These are phyloP conservation scores for Lindbergichthys nudifrons DNA, from an alignment of 2,797 vertebrate species.

Conservation along the genomic window DNA sequence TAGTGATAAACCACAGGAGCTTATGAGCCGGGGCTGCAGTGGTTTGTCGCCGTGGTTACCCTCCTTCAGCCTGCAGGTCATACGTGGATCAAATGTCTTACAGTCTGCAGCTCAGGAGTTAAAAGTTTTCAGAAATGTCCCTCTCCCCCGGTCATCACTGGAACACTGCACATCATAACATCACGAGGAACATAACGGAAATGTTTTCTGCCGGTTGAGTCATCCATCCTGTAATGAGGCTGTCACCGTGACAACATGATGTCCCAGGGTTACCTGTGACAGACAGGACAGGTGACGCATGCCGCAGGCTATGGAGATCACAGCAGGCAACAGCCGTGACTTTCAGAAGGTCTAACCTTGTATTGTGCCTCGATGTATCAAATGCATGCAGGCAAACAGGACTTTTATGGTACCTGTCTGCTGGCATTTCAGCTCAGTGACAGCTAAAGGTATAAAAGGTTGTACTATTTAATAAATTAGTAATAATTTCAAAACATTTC, in stretches of 20 bases:
- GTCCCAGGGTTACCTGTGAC: conserved; percentile 70
- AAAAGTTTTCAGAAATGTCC: conserved; percentile 42
- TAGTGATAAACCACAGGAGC: conserved; percentile 46
- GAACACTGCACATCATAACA: conserved; percentile 48
- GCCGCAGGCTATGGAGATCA: conserved; percentile 61
- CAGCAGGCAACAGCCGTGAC: conserved; percentile 57
- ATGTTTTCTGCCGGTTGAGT: conserved; percentile 66
- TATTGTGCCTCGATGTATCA: conserved; percentile 53
- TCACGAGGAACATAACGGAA: conserved; percentile 53
- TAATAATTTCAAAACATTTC: not conserved
- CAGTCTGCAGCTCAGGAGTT: conserved; percentile 30
- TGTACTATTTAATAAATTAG: conserved; percentile 2
- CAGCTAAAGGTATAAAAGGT: not conserved
- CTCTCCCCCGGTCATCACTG: conserved; percentile 14
- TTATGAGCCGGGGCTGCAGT: conserved; percentile 33
- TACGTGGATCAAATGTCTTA: conserved; percentile 39
- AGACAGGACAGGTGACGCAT: conserved; percentile 73
- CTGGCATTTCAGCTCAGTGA: conserved; percentile 31
- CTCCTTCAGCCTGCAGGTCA: conserved; percentile 35
- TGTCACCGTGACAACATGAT: conserved; percentile 65
- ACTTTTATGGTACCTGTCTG: conserved; percentile 35
- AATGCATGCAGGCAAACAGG: conserved; percentile 28
- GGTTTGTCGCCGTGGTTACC: conserved; percentile 50
- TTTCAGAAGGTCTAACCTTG: conserved; percentile 68
- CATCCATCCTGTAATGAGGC: conserved; percentile 74